A percentile compares a stretch with the other conserved stretches of the same genome.
phyloP scores from a whole-genome alignment of 2,888 invertebrate species.

The Atethmia centrago region DNA sequence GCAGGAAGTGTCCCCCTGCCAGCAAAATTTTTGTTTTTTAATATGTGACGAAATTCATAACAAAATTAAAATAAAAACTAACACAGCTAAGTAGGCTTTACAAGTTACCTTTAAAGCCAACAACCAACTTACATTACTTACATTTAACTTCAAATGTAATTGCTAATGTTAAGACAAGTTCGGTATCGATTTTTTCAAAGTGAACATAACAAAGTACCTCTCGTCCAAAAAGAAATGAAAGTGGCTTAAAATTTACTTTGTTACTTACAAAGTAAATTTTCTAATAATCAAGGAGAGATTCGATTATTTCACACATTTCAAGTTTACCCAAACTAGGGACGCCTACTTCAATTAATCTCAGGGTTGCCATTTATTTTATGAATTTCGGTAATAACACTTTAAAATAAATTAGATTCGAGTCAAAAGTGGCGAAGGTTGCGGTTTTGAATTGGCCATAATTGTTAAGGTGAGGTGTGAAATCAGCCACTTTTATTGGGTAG shows the following conservation, averaged over 20 bases:
- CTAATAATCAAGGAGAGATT: conserved; percentile 41
- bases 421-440: conserved; percentile 33
- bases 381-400: conserved; percentile 57
- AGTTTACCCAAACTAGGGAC: conserved; percentile 46
- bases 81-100: too few relatives aligned
- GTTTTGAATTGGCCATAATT: conserved; percentile 43
- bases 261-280: too few relatives aligned
- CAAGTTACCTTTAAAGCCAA: too few relatives aligned
- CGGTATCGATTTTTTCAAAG: too few relatives aligned
- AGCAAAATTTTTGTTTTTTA: too few relatives aligned
- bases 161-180: too few relatives aligned
- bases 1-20: too few relatives aligned
- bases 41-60: too few relatives aligned
- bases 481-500: not conserved
- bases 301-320: conserved; percentile 50
- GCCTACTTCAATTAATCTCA: conserved; percentile 50
- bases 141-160: too few relatives aligned
- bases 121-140: too few relatives aligned
- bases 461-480: conserved; percentile 17
- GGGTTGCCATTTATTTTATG: conserved; percentile 47
- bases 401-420: conserved; percentile 50
- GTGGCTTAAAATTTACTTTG: conserved; percentile 25
- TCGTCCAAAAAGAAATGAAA: not conserved
- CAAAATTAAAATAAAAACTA: too few relatives aligned
- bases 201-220: too few relatives aligned